Percentiles rank a stretch among this genome's conserved stretches.
These are phyloP conservation scores for Drosophila borealis DNA, from an alignment of 2,888 invertebrate species.

Conservation along the genomic window DNA sequence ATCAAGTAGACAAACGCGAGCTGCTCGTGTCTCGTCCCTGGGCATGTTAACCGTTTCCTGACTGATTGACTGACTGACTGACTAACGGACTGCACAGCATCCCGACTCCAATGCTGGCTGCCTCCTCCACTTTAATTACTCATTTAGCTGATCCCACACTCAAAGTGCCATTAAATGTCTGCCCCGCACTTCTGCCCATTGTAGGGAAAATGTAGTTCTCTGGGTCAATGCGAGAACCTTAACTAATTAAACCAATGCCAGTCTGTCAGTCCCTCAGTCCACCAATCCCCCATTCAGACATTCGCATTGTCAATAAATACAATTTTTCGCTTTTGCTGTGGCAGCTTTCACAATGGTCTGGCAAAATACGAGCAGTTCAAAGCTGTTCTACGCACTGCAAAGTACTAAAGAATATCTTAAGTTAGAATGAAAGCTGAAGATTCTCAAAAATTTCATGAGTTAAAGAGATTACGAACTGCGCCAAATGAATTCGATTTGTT, in stretches of 20 bases:
- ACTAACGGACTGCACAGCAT: slow-evolving; percentile 35
- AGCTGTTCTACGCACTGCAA: slow-evolving; percentile 45
- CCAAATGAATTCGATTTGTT: slow-evolving; percentile 61
- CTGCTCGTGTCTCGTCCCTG: slow-evolving; percentile 71
- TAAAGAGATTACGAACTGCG: slow-evolving; percentile 38
- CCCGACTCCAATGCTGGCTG: slow-evolving; percentile 18
- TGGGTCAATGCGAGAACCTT: slow-evolving; percentile 77
- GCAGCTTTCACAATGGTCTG: slow-evolving; percentile 61
- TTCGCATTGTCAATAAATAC: slow-evolving; percentile 56
- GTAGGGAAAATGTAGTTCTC: slow-evolving; percentile 69
- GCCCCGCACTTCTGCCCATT: slow-evolving; percentile 26
- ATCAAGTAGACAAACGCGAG: slow-evolving; percentile 57
- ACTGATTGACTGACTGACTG: slow-evolving; percentile 33
- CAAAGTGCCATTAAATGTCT: slow-evolving; percentile 44
- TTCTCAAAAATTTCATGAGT: slow-evolving; percentile 36
- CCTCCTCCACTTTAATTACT: slow-evolving; percentile 68
- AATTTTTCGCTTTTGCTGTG: slow-evolving; percentile 56
- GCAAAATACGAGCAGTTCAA: slow-evolving; percentile 30
- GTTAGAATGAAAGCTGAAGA: slow-evolving; percentile 37
- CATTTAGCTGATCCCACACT: slow-evolving; percentile 56
- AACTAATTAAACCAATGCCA: slow-evolving; percentile 62
- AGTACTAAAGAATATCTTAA: slow-evolving; percentile 25
- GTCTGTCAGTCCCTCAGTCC: slow-evolving; percentile 9
- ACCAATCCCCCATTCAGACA: slow-evolving; percentile 21
- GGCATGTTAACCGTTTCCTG: slow-evolving; percentile 63